Base-by-base conservation (phyloP, 2,888 invertebrate species). In the Lathronympha strigana region DNA sequence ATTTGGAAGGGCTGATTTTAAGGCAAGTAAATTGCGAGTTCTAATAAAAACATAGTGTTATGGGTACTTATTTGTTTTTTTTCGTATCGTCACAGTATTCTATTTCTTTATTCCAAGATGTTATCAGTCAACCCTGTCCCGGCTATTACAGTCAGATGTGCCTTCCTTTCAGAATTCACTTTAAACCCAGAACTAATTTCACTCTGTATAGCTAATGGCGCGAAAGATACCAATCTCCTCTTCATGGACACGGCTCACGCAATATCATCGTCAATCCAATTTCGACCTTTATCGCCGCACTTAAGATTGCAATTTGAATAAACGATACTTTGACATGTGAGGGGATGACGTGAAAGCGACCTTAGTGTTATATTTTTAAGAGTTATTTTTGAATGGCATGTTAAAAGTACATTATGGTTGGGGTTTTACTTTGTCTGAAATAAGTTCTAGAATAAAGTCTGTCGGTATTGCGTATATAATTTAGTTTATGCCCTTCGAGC, bases 191-290 rank as follows among this genome's bases (percentile, higher is more conserved):
- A 61, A 66, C 47, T 54, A 54, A 66, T 66, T 66, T 19, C 47
- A 21, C 11, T 38, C 47, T 57, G 55, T 54, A 61, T 61, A 53
- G 47, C 66, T 66, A 66, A 66, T 66, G 66, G 66, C 49, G 66
- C 45, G 61, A 66, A 54, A 53, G 66, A 66, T 66, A 61, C 60
- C 49, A 47, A 66, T 66, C 66, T 54, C 47, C 28, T 19, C 43
- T 60, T 61, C 54, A 61, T 61, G 47, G 53, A 31, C 43, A 33
- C 38, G 11, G 49, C 53, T n/a, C 64, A 66, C 66, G 66, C 66
- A n/a, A 66, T 40, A 47, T 54, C 17, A 9, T 1, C 15, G 2
- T 11, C 38, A n/a, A 6, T 15, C 45, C 3, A 54, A 54, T 38
- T 54, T 23, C 8, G 31, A 66, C 49, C 54, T 47, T 61, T 21